Base-by-base conservation (phyloP, 1,140 invertebrate species). In the Caligus rogercresseyi region DNA sequence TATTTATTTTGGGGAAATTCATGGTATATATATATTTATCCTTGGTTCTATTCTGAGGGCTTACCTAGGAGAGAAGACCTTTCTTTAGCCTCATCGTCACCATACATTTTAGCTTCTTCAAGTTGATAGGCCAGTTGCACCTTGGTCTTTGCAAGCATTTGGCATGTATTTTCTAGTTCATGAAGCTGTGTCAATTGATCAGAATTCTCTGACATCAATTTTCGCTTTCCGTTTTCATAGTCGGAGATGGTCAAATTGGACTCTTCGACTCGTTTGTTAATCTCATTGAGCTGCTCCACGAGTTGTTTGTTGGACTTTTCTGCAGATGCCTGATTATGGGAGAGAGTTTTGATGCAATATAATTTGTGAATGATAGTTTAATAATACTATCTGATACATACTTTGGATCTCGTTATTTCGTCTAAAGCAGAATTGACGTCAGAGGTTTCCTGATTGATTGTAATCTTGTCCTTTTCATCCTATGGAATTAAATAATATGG, bases 401-500 rank as follows among this genome's bases (percentile, higher is more conserved):
- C 31, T 43, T 94, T 58, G 3, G 43, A 53, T 64, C 54, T 24
- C 3, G 18, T 53, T 21, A 54, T 25, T 18, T 66, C 68, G 64
- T 65, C 70, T 64, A 62, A 23, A n/a, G 56, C 55, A 2, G 21
- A 20, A 11, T 51, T 54, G 20, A 63, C 61, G 31, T 63, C 61
- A 21, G 52, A n/a, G 11, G 57, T 63, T 51, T 63, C 61, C n/a
- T 63, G 51, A 15, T n/a, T 16, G 21, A 63, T 63, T 24, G 56
- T 51, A 20, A 14, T 55, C 25, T 63, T 63, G 61, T 63, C 61
- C 21, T 63, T 63, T 19, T 63, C 61, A 59, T 56, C 57, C 25
- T 93, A 96, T 73, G 88, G 87, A 80, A 97, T 98, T 72, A 91
- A 82, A 77, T 98, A 98, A 83, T 97, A 95, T 71, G 98, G 83